These are phyloP conservation scores for Zaprionus bogoriensis DNA, from an alignment of 2,888 invertebrate species.

Conservation along the genomic window DNA sequence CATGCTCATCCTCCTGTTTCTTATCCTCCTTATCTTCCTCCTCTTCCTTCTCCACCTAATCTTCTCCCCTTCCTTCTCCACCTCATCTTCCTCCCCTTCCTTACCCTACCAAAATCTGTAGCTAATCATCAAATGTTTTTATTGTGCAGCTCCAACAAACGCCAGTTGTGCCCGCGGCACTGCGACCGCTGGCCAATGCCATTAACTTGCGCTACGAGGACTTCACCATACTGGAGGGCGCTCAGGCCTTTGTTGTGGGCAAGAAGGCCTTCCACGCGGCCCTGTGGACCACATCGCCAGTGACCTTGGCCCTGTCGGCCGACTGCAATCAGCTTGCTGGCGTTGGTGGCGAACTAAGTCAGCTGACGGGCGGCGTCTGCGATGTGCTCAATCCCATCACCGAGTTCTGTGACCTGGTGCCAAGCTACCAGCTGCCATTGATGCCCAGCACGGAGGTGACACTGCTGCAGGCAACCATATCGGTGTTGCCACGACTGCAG, in stretches of 20 bases:
- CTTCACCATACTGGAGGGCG: conserved; percentile 86
- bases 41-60: too few relatives aligned
- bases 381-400: conserved; percentile 89
- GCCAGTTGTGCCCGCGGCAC: conserved; percentile 86
- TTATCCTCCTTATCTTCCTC: too few relatives aligned
- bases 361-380: conserved; percentile 87
- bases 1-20: too few relatives aligned
- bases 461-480: conserved; percentile 90
- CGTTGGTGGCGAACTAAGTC: conserved; percentile 83
- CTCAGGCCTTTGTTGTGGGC: conserved; percentile 86
- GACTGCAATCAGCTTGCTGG: conserved; percentile 85
- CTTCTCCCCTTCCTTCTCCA: too few relatives aligned
- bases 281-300: conserved; percentile 88
- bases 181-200: conserved; percentile 88
- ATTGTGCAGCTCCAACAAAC: conserved; percentile 89
- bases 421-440: conserved; percentile 86
- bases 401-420: conserved; percentile 91
- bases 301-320: conserved; percentile 87
- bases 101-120: too few relatives aligned
- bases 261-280: conserved; percentile 90
- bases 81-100: too few relatives aligned
- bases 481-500: conserved; percentile 89
- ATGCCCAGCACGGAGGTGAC: conserved; percentile 86
- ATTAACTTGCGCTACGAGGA: conserved; percentile 90
- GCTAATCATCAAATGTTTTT: too few relatives aligned